phyloP scores from a whole-genome alignment of 2,113 vertebrate species.

The Corythornis vintsioides region DNA sequence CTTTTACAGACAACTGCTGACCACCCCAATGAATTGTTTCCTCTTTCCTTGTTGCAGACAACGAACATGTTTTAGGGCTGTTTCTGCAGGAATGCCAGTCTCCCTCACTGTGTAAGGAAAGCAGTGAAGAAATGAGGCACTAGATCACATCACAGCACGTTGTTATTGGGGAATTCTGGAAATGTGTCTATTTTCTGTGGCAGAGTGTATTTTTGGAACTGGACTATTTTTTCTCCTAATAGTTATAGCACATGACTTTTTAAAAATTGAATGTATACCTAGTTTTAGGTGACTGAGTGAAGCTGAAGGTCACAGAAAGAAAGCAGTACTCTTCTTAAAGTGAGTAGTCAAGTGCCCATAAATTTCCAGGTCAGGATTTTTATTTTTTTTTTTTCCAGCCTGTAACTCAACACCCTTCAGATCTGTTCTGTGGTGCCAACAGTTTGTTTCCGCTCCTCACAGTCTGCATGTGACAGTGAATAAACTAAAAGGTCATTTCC shows the following conservation, averaged over 20 bases:
- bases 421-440: background rate
- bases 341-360: background rate
- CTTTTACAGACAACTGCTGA: background rate
- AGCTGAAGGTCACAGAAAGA: background rate
- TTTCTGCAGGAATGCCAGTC: too few species aligned
- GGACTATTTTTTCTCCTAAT: background rate
- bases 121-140: background rate
- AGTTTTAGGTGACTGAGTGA: background rate
- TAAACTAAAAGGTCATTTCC: background rate
- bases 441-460: background rate
- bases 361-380: background rate
- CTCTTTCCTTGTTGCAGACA: accelerated
- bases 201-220: background rate
- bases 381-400: background rate
- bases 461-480: background rate
- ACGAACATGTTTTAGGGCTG: accelerated
- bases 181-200: background rate
- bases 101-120: background rate
- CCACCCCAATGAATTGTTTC: background rate
- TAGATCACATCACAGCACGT: background rate
- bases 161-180: background rate
- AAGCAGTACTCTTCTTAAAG: background rate
- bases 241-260: background rate
- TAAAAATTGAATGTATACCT: too few species aligned
- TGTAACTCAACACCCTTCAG: background rate